Evolutionary conservation across 2,888 invertebrate genomes (phyloP).

Genomic region (Torymus auratus): DNA sequence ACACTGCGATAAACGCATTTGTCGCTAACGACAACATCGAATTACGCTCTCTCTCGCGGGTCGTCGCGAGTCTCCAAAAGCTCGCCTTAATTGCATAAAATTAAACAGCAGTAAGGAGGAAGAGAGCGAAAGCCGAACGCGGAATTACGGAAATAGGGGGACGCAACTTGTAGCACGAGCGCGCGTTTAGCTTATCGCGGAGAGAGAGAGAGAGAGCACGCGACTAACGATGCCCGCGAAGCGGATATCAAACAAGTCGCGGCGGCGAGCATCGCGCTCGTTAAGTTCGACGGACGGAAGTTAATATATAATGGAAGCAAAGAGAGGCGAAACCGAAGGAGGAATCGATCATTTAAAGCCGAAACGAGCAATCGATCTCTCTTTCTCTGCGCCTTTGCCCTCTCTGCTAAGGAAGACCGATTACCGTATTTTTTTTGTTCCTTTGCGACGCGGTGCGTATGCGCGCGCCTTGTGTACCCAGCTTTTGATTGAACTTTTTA

Average conservation of each 20-base stretch:
- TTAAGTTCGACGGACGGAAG: conserved; percentile 42
- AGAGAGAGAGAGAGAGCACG: too few relatives aligned
- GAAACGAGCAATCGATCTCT: conserved; percentile 55
- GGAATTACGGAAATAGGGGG: neutral
- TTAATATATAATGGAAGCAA: conserved; percentile 58
- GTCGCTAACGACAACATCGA: conserved; percentile 16
- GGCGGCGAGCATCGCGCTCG: conserved; percentile 9
- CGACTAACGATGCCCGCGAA: conserved; percentile 34
- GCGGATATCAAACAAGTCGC: conserved; percentile 6
- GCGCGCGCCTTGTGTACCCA: neutral
- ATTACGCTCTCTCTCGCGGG: too few relatives aligned
- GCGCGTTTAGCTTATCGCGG: conserved; percentile 25
- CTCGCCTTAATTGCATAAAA: conserved; percentile 44
- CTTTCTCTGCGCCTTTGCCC: conserved; percentile 63
- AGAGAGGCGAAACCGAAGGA: conserved; percentile 51
- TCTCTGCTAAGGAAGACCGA: conserved; percentile 38
- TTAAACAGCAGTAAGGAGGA: neutral
- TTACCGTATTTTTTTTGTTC: conserved; percentile 24
- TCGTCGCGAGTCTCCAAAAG: neutral
- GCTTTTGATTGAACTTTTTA: neutral
- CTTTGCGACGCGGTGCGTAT: neutral
- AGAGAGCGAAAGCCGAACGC: neutral
- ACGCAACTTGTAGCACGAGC: neutral
- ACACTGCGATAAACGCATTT: conserved; percentile 17
- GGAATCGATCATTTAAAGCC: conserved; percentile 57